Evolutionary conservation across 2,888 invertebrate species (phyloP).

Genomic region (Cephalotes varians): DNA sequence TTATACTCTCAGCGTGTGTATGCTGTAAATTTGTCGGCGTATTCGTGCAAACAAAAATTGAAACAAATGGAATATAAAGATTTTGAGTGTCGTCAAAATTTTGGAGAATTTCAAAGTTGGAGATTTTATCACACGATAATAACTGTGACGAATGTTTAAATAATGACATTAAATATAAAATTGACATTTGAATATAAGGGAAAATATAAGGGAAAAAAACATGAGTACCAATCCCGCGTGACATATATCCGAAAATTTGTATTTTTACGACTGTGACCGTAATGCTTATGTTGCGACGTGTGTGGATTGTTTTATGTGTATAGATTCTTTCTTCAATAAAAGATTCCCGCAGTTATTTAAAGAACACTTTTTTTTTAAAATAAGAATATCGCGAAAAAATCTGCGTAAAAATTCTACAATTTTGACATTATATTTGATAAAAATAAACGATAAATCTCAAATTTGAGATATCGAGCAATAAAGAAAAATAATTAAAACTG

Average conservation of each 20-base stretch:
- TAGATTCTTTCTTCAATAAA: background rate
- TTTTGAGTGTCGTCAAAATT: conserved; percentile 50
- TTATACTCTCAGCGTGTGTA: conserved; percentile 21
- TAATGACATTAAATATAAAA: too few relatives aligned
- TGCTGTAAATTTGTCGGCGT: background rate
- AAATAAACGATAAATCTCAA: background rate
- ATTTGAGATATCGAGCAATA: background rate
- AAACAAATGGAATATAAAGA: conserved; percentile 55
- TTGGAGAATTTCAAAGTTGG: conserved; percentile 23
- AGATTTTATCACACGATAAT: conserved; percentile 54
- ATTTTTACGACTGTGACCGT: conserved; percentile 38
- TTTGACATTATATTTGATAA: background rate
- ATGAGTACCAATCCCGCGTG: background rate
- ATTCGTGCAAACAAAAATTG: conserved; percentile 27
- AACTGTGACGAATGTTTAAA: conserved; percentile 48
- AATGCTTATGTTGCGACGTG: conserved; percentile 9
- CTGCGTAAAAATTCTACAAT: background rate
- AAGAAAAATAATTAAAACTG: background rate
- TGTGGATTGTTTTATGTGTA: background rate
- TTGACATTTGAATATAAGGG: too few relatives aligned
- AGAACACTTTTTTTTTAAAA: background rate
- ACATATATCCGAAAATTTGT: conserved; percentile 52
- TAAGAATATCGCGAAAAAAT: background rate
- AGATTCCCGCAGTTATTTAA: background rate
- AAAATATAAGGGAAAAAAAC: conserved; percentile 9